These are phyloP conservation scores for Cyprinodon brontotheroides DNA, from an alignment of 2,113 vertebrate genomes.

Conservation along the genomic window DNA sequence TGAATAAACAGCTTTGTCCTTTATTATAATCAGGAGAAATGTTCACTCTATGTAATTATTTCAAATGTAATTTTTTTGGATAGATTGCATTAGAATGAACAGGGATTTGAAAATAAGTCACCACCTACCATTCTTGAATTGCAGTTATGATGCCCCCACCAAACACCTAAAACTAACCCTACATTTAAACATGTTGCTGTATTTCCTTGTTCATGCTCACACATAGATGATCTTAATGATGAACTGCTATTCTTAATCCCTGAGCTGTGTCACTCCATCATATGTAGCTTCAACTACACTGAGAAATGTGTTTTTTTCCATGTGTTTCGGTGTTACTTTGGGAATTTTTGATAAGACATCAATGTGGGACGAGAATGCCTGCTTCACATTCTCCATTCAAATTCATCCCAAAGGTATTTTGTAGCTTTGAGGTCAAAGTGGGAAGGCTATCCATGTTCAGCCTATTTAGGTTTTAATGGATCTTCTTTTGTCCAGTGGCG, in stretches of 20 bases:
- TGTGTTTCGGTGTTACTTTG: neutral
- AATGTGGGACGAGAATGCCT: neutral
- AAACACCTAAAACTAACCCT: neutral
- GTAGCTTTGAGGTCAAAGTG: neutral
- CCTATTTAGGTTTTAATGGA: neutral
- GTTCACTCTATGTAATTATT: neutral
- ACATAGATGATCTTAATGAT: neutral
- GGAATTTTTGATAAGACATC: neutral
- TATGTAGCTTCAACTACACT: neutral
- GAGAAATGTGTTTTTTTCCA: neutral
- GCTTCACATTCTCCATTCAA: neutral
- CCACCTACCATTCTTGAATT: neutral
- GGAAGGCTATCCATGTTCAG: neutral
- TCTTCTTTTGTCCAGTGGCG: neutral
- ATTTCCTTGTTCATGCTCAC: neutral
- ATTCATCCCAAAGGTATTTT: neutral
- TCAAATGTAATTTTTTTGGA: neutral
- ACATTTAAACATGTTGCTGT: neutral
- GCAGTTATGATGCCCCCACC: neutral
- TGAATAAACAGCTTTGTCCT: conserved; percentile 7
- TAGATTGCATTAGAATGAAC: neutral
- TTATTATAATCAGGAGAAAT: neutral
- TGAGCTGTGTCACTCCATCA: neutral
- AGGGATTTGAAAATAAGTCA: neutral
- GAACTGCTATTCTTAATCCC: neutral